Evolutionary conservation across 2,797 vertebrate species (phyloP).

Genomic region (Mallotus villosus): DNA sequence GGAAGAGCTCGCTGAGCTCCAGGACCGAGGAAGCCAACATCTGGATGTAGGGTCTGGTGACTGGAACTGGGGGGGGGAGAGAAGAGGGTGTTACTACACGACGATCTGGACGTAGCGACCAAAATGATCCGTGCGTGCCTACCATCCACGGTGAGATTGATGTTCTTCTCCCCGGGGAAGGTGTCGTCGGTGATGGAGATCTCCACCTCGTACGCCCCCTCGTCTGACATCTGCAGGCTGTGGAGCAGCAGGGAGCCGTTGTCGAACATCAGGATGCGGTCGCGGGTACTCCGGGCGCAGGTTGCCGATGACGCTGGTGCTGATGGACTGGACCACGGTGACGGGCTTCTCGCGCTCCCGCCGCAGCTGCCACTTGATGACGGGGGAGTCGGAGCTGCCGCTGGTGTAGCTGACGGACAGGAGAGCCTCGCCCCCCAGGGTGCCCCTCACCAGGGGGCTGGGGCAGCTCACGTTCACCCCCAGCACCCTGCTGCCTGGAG

Average conservation of each 20-base stretch:
- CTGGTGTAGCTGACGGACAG: slow-evolving; percentile 93
- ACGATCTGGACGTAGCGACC: too few relatives aligned
- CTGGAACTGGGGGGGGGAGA: slow-evolving; percentile 83
- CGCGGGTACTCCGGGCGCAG: slow-evolving; percentile 88
- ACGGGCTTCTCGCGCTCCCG: slow-evolving; percentile 85
- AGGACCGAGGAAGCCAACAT: slow-evolving; percentile 92
- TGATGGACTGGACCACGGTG: slow-evolving; percentile 94
- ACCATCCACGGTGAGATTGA: slow-evolving; percentile 95
- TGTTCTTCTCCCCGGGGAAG: slow-evolving; percentile 90
- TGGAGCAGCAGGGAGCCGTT: slow-evolving; percentile 92
- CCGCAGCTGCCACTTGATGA: slow-evolving; percentile 97
- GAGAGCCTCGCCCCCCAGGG: slow-evolving; percentile 84
- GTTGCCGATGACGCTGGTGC: slow-evolving; percentile 87
- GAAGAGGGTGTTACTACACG: too few relatives aligned
- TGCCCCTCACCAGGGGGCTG: slow-evolving; percentile 82
- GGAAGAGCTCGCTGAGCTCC: slow-evolving; percentile 91
- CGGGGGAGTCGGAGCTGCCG: slow-evolving; percentile 87
- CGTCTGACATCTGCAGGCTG: slow-evolving; percentile 86
- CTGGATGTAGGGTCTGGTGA: slow-evolving; percentile 90
- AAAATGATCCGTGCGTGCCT: slow-evolving; percentile 38
- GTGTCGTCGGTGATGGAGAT: slow-evolving; percentile 97
- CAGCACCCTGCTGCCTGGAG: slow-evolving; percentile 73
- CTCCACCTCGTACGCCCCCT: slow-evolving; percentile 92
- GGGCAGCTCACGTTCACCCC: slow-evolving; percentile 94
- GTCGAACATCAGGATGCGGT: slow-evolving; percentile 88